Percentiles rank a stretch among this genome's conserved stretches.
phyloP scores from a whole-genome alignment of 2,888 invertebrate genomes.

The Margaritifera margaritifera region DNA sequence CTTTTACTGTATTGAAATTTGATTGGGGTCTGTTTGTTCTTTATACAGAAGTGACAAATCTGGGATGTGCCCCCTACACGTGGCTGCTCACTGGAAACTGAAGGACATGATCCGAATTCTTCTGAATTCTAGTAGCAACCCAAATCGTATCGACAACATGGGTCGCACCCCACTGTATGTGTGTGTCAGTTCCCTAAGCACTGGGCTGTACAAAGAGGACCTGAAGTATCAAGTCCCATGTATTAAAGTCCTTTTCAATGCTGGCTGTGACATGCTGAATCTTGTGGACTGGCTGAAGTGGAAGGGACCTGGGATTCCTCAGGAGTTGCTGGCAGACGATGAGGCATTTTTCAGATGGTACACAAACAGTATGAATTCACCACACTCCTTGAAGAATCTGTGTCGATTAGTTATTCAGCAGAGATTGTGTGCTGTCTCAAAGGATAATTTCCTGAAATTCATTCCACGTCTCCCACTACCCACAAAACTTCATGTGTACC shows the following conservation, averaged over 20 bases:
- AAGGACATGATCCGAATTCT: constrained; percentile 66
- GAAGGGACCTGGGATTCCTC: constrained; percentile 70
- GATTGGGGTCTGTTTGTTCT: background rate
- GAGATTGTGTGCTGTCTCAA: constrained; percentile 51
- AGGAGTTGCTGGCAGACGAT: constrained; percentile 61
- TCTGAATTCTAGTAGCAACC: constrained; percentile 59
- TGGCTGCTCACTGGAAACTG: constrained; percentile 72
- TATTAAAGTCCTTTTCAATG: constrained; percentile 65
- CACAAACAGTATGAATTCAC: constrained; percentile 58
- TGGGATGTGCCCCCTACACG: constrained; percentile 69
- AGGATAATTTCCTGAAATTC: constrained; percentile 58
- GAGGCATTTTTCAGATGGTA: constrained; percentile 67
- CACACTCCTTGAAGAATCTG: constrained; percentile 69
- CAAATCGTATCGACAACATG: constrained; percentile 65
- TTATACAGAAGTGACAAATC: constrained; percentile 64
- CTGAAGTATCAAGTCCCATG: constrained; percentile 69
- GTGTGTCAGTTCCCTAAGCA: constrained; percentile 70
- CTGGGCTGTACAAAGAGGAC: constrained; percentile 71
- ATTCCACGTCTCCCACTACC: constrained; percentile 66
- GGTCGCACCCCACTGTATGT: constrained; percentile 71
- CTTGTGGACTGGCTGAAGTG: constrained; percentile 71
- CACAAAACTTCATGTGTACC: constrained; percentile 62
- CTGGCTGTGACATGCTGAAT: constrained; percentile 73
- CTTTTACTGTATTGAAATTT: too few relatives aligned
- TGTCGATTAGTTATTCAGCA: constrained; percentile 71